phyloP scores from a whole-genome alignment of 2,888 invertebrate species.

The Quadriops clusia region DNA sequence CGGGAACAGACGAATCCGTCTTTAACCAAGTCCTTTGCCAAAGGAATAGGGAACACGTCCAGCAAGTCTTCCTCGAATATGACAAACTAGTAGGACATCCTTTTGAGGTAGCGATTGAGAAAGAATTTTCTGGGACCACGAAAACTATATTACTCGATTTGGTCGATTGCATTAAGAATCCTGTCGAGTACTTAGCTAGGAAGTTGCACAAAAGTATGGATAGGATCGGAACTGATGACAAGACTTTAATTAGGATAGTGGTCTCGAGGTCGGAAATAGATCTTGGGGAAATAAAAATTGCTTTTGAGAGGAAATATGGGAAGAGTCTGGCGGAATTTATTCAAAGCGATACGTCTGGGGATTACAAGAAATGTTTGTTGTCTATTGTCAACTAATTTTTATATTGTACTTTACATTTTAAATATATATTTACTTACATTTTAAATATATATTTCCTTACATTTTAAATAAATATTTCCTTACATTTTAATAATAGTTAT shows the following conservation, averaged over 20 bases:
- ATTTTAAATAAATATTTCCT: too few species aligned
- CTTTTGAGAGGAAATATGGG: conserved; percentile 61
- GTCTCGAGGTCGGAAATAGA: conserved; percentile 77
- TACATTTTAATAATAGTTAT: too few species aligned
- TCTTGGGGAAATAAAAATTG: conserved; percentile 69
- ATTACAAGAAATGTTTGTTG: conserved; percentile 72
- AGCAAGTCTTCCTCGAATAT: conserved; percentile 51
- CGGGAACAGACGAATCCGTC: conserved; percentile 74
- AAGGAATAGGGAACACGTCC: conserved; percentile 55
- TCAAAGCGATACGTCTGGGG: conserved; percentile 73
- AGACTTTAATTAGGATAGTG: conserved; percentile 72
- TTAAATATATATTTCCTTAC: too few species aligned
- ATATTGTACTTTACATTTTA: too few species aligned
- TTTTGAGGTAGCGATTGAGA: conserved; percentile 66
- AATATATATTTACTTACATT: neutral
- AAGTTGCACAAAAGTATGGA: conserved; percentile 79
- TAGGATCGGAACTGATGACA: conserved; percentile 80
- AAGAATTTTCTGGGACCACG: conserved; percentile 66
- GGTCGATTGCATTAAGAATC: conserved; percentile 56
- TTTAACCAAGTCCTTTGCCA: conserved; percentile 77
- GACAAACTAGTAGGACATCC: conserved; percentile 64
- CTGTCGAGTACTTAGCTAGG: conserved; percentile 71
- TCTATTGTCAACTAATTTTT: conserved; percentile 41
- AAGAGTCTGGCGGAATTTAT: conserved; percentile 69
- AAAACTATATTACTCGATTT: conserved; percentile 70